A percentile compares a stretch with the other conserved stretches of the same genome.
phyloP scores from a whole-genome alignment of 2,797 vertebrate genomes.

The Nothura maculosa region DNA sequence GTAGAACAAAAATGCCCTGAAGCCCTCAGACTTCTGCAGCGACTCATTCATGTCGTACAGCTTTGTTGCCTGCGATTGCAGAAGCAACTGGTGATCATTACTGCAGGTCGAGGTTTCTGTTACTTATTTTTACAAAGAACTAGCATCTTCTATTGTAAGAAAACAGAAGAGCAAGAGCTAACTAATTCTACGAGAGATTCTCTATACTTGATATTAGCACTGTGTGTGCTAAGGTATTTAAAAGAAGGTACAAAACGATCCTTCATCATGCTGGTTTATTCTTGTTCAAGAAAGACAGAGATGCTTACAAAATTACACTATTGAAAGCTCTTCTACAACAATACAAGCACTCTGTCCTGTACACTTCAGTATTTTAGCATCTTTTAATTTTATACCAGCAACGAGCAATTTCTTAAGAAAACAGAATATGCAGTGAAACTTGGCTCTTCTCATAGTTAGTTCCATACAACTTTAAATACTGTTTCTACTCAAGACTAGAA shows the following conservation, averaged over 20 bases:
- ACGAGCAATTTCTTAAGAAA: neutral
- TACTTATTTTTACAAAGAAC: neutral
- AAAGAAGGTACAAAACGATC: neutral
- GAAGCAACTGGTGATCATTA: neutral
- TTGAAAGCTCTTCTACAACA: neutral
- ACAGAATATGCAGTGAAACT: neutral
- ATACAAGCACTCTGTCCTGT: neutral
- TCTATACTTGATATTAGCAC: neutral
- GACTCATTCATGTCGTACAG: neutral
- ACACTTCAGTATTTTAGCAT: neutral
- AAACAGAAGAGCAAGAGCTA: neutral
- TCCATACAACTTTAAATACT: neutral
- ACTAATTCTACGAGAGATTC: neutral
- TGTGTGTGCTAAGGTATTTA: neutral
- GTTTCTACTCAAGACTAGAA: neutral
- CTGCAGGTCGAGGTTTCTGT: neutral
- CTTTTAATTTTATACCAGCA: neutral
- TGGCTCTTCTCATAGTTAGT: neutral
- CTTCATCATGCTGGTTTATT: neutral
- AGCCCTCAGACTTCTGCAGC: conserved; percentile 21
- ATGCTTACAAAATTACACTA: neutral
- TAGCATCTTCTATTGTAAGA: neutral
- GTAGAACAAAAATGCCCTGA: conserved; percentile 6
- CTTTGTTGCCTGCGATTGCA: conserved; percentile 27
- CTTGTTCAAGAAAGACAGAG: neutral